These are phyloP conservation scores for Dasyornis broadbenti DNA, from an alignment of 2,113 vertebrate genomes.

Conservation along the genomic window DNA sequence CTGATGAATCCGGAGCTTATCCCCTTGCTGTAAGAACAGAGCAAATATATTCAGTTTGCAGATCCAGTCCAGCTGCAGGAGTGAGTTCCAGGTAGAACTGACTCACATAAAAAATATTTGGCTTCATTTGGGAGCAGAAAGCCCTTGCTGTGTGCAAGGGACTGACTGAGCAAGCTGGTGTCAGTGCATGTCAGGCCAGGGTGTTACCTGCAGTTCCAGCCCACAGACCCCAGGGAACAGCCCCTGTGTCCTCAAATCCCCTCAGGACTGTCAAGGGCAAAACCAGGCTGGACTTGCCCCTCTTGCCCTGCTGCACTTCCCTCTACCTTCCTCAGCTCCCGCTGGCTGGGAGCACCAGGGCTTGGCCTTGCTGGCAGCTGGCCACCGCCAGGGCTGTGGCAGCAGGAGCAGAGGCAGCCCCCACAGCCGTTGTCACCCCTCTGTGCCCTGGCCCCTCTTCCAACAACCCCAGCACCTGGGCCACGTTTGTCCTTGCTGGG, in stretches of 20 bases:
- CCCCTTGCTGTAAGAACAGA: not conserved
- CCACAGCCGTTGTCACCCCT: accelerated
- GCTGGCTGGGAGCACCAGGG: not conserved
- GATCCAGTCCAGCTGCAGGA: not conserved
- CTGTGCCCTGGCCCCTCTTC: not conserved
- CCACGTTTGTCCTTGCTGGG: not conserved
- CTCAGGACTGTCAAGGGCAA: not conserved
- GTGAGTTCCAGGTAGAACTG: not conserved
- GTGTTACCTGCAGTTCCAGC: not conserved
- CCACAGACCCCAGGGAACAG: not conserved
- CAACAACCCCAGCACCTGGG: accelerated
- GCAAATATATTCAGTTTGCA: not conserved
- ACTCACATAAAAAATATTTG: not conserved
- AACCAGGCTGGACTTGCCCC: not conserved
- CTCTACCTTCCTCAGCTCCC: not conserved
- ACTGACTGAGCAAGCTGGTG: not conserved
- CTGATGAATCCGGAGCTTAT: not conserved
- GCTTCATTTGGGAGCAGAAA: not conserved
- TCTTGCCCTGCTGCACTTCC: not conserved
- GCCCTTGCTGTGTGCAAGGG: not conserved
- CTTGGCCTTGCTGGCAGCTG: accelerated
- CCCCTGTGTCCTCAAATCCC: not conserved
- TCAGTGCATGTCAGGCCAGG: not conserved
- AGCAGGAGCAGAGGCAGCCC: not conserved
- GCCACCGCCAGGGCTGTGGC: not conserved